phyloP scores from a whole-genome alignment of 2,113 vertebrate genomes.

The Pipra filicauda region DNA sequence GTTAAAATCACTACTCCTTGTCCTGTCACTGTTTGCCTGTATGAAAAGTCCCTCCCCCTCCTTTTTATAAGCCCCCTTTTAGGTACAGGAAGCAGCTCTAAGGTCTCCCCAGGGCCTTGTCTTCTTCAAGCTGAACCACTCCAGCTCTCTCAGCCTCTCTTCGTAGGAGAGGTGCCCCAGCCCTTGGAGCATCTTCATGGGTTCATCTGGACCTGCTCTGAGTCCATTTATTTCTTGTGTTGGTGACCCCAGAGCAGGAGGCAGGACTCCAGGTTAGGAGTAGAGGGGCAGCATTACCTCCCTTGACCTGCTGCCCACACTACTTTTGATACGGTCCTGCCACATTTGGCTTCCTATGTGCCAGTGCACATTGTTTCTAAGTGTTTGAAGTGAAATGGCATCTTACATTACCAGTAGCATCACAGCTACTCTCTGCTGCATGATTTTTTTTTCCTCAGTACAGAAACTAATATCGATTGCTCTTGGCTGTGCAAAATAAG shows the following conservation, averaged over 20 bases:
- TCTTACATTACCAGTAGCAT: neutral
- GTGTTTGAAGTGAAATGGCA: neutral
- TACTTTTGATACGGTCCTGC: neutral
- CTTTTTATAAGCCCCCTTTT: neutral
- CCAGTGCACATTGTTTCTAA: neutral
- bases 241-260: neutral
- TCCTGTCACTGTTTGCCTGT: neutral
- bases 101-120: neutral
- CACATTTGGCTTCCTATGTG: neutral
- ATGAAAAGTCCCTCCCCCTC: neutral
- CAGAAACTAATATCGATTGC: neutral
- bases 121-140: neutral
- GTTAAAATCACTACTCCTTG: neutral
- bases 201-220: neutral
- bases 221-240: neutral
- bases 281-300: neutral
- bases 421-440: neutral
- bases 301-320: neutral
- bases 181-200: neutral
- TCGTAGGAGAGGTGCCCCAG: neutral
- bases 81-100: neutral
- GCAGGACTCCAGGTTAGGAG: too few species aligned
- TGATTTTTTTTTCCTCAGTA: neutral
- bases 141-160: neutral
- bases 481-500: neutral